Evolutionary conservation across 2,888 invertebrate genomes (phyloP), one percentile per base, ranked within the genome.

Genomic region (Philopedon plagiatum): DNA sequence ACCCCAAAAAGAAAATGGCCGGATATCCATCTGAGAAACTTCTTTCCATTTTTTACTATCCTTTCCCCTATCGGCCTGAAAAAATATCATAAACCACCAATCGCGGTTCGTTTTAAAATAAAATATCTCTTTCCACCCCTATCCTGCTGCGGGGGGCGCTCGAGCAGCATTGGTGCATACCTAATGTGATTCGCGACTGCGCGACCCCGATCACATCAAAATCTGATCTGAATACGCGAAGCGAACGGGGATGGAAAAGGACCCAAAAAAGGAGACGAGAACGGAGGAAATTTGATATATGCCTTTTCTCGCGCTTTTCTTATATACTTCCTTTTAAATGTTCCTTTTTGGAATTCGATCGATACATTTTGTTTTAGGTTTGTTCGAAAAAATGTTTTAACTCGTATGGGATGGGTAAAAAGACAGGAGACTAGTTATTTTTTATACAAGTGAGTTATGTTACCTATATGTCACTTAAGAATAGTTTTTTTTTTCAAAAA

Each of bases 151-250:
- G 62, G 71, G 81, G 81, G 81, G 80, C 76, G 81, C 77, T 73
- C 78, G 76, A 78, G 79, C 80, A 78, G 83, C 83, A 86, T 85
- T 85, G 85, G 83, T 77, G 86, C 85, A 83, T 87, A 88, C 80
- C 88, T 89, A 86, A 85, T 84, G 81, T 81, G 82, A 78, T 78
- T 78, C 82, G 84, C 83, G 84, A 72, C 83, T 83, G 83, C 84
- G 84, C 85, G 54, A 57, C 7, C 29, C 19, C 29, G 39, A 69
- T 77, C 75, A 77, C 80, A 82, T 81, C 80, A 83, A 84, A 84
- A 76, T 75, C 70, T 73, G 69, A 73, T 73, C 69, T 73, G 73
- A 73, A 73, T 73, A 73, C 56, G 61, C 56, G 69, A 61, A 56
- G n/a, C 44, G 29, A 62, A 63, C 21, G 21, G 37, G 32, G 60